Evolutionary conservation across 1,140 invertebrate genomes (phyloP).

Genomic region (Drosophila neocordata): DNA sequence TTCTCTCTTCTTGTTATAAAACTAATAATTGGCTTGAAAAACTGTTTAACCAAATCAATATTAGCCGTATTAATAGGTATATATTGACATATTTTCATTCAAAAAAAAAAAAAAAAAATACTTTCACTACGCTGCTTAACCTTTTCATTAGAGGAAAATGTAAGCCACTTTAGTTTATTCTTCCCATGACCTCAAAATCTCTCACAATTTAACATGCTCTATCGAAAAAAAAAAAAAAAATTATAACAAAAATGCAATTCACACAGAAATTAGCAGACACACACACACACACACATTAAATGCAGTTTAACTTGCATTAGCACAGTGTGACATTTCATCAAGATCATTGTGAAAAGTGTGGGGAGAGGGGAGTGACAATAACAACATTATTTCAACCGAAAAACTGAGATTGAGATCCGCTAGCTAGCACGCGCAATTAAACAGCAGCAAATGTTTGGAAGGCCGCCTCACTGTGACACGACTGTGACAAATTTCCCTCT

Average conservation of each 20-base stretch:
- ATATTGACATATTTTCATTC: too few species aligned
- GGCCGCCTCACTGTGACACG: background rate
- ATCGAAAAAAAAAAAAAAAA: slow-evolving; percentile 20
- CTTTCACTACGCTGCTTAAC: slow-evolving; percentile 55
- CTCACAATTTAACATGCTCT: slow-evolving; percentile 40
- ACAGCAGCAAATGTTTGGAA: slow-evolving; percentile 35
- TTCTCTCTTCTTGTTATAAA: too few species aligned
- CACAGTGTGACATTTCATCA: slow-evolving; percentile 74
- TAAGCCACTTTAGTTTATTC: slow-evolving; percentile 27
- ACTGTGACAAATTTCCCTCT: slow-evolving; percentile 72
- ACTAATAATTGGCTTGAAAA: too few species aligned
- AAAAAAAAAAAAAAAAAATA: background rate
- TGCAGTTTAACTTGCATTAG: slow-evolving; percentile 78
- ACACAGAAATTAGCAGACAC: slow-evolving; percentile 69
- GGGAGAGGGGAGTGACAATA: slow-evolving; percentile 24
- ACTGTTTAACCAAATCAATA: too few species aligned
- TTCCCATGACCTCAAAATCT: slow-evolving; percentile 56
- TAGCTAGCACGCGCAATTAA: slow-evolving; percentile 70
- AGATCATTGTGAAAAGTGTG: slow-evolving; percentile 39
- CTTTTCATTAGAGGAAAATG: slow-evolving; percentile 25
- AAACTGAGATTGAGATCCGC: slow-evolving; percentile 55
- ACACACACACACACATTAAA: slow-evolving; percentile 53
- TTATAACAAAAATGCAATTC: slow-evolving; percentile 41
- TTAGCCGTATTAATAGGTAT: too few species aligned
- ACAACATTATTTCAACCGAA: slow-evolving; percentile 39